A percentile compares a stretch with the other conserved stretches of the same genome.
Conservation (phyloP, 2,113 vertebrate genomes). For the Periophthalmodon schlosseri region DNA sequence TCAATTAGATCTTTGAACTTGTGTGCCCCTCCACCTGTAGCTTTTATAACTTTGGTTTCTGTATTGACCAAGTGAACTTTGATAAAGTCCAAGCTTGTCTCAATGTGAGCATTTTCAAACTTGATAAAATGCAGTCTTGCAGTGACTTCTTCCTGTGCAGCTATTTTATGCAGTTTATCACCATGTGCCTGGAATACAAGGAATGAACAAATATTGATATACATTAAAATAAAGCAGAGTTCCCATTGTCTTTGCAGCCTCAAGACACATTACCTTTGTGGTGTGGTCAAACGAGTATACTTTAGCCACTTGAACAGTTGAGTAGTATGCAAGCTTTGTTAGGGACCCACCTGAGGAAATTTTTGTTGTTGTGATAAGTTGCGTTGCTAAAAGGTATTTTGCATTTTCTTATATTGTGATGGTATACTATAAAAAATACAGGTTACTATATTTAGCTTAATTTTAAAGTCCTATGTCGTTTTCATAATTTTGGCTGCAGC, state of each 20-base stretch:
- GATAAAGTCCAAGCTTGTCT: conserved; percentile 97
- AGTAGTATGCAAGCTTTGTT: conserved; percentile 97
- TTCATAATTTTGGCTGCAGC: conserved; percentile 18
- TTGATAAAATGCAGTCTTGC: conserved; percentile 97
- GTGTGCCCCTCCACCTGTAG: conserved; percentile 95
- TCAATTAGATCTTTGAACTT: conserved; percentile 98
- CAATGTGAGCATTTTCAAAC: conserved; percentile 97
- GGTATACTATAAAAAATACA: too few species aligned
- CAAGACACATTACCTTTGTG: conserved; percentile 74
- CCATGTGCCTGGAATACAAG: conserved; percentile 67
- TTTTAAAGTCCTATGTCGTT: conserved; percentile 5
- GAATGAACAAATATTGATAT: too few species aligned
- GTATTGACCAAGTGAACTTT: conserved; percentile 97
- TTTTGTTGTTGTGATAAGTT: too few species aligned
- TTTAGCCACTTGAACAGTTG: conserved; percentile 94
- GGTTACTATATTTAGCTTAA: too few species aligned
- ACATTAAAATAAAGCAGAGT: neutral
- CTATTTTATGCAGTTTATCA: conserved; percentile 93
- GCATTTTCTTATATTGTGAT: too few species aligned
- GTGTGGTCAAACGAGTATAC: conserved; percentile 93
- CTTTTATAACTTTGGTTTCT: conserved; percentile 96
- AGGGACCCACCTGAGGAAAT: conserved; percentile 87
- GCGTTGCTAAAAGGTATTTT: neutral
- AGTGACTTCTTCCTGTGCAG: conserved; percentile 92
- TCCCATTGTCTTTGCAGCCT: neutral